These are phyloP conservation scores for Trachops cirrhosus DNA, from an alignment of 2,797 vertebrate genomes.

Conservation along the genomic window DNA sequence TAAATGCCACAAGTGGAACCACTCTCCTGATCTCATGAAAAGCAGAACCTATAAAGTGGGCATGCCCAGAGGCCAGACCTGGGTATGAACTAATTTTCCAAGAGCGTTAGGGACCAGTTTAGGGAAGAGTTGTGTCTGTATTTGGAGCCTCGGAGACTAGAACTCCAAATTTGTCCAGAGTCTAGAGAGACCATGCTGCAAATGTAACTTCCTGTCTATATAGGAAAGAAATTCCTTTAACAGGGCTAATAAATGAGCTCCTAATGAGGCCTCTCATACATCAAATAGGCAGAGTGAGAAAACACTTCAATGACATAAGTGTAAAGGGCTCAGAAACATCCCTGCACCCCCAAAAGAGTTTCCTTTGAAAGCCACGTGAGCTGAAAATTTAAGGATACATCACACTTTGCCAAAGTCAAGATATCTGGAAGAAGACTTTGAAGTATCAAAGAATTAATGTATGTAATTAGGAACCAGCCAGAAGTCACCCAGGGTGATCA, in stretches of 20 bases:
- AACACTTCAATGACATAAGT: constrained; percentile 67
- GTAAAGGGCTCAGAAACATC: constrained; percentile 62
- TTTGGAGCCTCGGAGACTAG: constrained; percentile 17
- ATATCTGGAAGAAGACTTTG: constrained; percentile 35
- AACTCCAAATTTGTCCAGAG: constrained; percentile 19
- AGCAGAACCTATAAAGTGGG: background rate
- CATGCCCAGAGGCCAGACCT: background rate
- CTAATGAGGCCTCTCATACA: constrained; percentile 57
- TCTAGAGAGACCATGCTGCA: background rate
- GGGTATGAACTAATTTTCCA: constrained; percentile 1
- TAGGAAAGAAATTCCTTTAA: constrained; percentile 50
- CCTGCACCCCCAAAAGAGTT: background rate
- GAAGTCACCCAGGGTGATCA: background rate
- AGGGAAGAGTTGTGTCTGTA: background rate
- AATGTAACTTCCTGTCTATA: constrained; percentile 44
- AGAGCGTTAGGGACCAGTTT: background rate
- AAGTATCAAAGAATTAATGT: background rate
- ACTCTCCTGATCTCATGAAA: constrained; percentile 16
- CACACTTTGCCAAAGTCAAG: constrained; percentile 21
- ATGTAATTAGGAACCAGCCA: background rate
- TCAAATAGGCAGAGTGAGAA: constrained; percentile 52
- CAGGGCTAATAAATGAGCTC: constrained; percentile 48
- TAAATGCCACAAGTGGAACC: background rate
- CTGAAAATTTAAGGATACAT: constrained; percentile 34
- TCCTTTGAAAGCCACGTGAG: constrained; percentile 31